These are phyloP conservation scores for Pseudopodoces humilis DNA, from an alignment of 2,113 vertebrate species.

Conservation along the genomic window DNA sequence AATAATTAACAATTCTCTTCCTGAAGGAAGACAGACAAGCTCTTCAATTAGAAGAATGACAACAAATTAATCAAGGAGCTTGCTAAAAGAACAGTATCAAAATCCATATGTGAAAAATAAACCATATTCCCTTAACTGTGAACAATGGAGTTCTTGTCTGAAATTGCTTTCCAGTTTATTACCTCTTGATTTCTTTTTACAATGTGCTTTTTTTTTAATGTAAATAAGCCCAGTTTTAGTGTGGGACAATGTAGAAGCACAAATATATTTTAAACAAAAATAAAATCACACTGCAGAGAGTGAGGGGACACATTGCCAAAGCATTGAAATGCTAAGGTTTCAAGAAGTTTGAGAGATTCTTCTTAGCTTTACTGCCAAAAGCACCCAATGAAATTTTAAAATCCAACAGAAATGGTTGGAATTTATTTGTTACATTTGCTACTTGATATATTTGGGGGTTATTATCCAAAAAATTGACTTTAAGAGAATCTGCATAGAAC, in stretches of 20 bases:
- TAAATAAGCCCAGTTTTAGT: neutral
- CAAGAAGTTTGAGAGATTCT: neutral
- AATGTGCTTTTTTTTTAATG: neutral
- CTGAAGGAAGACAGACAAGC: neutral
- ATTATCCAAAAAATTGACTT: neutral
- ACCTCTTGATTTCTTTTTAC: neutral
- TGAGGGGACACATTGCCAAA: neutral
- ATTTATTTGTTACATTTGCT: neutral
- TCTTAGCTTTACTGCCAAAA: neutral
- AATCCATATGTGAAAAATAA: neutral
- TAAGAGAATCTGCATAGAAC: neutral
- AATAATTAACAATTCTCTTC: neutral
- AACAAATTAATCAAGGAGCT: neutral
- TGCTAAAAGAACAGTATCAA: neutral
- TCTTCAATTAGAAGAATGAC: neutral
- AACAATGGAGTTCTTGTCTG: neutral
- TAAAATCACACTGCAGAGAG: neutral
- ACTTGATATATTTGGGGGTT: neutral
- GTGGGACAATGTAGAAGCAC: neutral
- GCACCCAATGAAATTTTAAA: neutral
- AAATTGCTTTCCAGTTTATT: neutral
- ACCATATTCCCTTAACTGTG: neutral
- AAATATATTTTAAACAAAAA: neutral
- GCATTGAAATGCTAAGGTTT: neutral
- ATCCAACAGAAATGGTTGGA: neutral